These are phyloP conservation scores for Lingula anatina DNA, from an alignment of 2,888 invertebrate species.

Conservation along the genomic window DNA sequence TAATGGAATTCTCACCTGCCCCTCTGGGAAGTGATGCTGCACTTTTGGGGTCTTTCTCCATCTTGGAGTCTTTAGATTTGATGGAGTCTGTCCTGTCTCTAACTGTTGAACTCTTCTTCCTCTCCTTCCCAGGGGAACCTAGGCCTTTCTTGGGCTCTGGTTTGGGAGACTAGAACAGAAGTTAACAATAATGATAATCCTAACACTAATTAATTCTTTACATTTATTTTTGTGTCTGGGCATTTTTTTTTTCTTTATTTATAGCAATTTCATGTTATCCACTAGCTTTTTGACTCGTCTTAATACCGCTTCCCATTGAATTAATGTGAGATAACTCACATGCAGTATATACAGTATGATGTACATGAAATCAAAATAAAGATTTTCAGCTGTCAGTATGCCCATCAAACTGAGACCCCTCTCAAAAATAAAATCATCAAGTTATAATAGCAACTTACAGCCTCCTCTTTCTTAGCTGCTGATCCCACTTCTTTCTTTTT, in stretches of 20 bases:
- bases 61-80: no score
- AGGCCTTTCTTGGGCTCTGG: slow-evolving; percentile 5
- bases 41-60: background rate
- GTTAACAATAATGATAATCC: no score
- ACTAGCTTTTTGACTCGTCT: background rate
- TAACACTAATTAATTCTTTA: no score
- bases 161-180: slow-evolving; percentile 5
- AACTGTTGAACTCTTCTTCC: background rate
- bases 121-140: background rate
- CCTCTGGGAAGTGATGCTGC: background rate
- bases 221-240: no score
- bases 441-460: background rate
- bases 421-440: background rate
- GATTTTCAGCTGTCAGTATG: no score
- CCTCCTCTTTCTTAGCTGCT: background rate
- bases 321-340: no score
- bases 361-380: no score
- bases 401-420: no score
- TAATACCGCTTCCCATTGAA: no score
- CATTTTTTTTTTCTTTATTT: background rate
- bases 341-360: no score
- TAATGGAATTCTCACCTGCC: no score
- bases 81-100: slow-evolving; percentile 15
- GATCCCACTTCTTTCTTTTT: background rate
- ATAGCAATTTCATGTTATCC: background rate